phyloP scores from a whole-genome alignment of 30 jellyfish, hydroid and myxozoan species.

The Catostylus mosaicus region DNA sequence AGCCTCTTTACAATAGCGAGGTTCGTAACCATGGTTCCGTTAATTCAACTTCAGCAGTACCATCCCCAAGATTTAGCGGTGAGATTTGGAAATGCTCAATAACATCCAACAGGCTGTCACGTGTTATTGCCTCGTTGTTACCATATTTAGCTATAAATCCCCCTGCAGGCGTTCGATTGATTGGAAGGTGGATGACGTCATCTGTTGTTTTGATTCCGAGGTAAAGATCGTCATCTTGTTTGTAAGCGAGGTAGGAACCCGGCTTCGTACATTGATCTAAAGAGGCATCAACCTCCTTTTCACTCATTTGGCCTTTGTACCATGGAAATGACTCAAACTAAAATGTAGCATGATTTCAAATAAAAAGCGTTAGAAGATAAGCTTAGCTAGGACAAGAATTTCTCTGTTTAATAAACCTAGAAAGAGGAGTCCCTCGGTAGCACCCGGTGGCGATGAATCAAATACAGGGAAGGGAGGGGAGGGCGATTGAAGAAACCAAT shows the following conservation, averaged over 20 bases:
- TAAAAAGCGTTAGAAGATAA: no score
- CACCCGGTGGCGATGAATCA: no score
- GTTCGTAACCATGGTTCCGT: constrained; percentile 84
- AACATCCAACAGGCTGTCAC: constrained; percentile 55
- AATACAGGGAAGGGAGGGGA: no score
- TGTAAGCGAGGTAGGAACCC: constrained; percentile 73
- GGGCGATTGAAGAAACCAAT: no score
- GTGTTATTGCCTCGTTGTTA: constrained; percentile 60
- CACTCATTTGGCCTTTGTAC: constrained; percentile 71
- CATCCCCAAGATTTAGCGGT: constrained; percentile 71
- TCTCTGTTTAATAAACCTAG: no score
- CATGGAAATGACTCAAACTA: constrained; percentile 66
- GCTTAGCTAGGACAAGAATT: no score
- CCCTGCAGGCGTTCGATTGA: constrained; percentile 62
- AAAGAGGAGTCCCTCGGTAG: no score
- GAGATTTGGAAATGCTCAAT: constrained; percentile 79
- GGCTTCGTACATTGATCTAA: constrained; percentile 46
- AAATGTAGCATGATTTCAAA: no score
- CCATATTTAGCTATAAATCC: constrained; percentile 72
- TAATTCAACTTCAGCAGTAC: constrained; percentile 66
- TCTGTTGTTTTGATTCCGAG: constrained; percentile 75
- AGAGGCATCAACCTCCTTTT: constrained; percentile 48
- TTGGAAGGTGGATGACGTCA: constrained; percentile 64
- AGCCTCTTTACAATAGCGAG: constrained; percentile 21
- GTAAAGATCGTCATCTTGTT: constrained; percentile 34